Evolutionary conservation across 1,140 invertebrate genomes (phyloP).

Genomic region (Nautilus pompilius): DNA sequence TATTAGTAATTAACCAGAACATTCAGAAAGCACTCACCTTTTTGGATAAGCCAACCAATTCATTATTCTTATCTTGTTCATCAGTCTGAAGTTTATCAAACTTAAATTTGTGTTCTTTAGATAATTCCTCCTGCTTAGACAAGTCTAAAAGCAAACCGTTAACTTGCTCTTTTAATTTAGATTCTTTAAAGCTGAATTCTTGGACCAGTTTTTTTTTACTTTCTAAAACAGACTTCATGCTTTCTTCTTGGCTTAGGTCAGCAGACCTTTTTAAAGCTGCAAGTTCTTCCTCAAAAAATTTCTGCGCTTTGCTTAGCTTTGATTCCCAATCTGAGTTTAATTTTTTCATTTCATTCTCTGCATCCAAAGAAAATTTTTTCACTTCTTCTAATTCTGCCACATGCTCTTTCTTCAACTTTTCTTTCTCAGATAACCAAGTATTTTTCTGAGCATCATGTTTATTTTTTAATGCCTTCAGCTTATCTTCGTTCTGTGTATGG

Average conservation of each 20-base stretch:
- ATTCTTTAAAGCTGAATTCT: slow-evolving; percentile 36
- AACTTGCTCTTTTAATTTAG: slow-evolving; percentile 42
- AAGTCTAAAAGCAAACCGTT: slow-evolving; percentile 42
- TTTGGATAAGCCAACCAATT: slow-evolving; percentile 22
- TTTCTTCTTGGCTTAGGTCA: slow-evolving; percentile 24
- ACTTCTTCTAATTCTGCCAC: no score
- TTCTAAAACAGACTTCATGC: slow-evolving; percentile 23
- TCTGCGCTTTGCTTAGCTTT: slow-evolving; percentile 47
- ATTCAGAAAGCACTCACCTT: slow-evolving; percentile 24
- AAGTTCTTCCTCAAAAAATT: slow-evolving; percentile 54
- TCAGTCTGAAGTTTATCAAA: slow-evolving; percentile 22
- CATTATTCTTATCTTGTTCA: slow-evolving; percentile 30
- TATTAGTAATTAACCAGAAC: no score
- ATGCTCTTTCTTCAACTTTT: slow-evolving; percentile 29
- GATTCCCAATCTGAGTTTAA: slow-evolving; percentile 44
- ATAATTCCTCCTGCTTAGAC: slow-evolving; percentile 40
- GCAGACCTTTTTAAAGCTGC: slow-evolving; percentile 36
- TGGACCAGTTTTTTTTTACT: slow-evolving; percentile 44
- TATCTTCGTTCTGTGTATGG: slow-evolving; percentile 32
- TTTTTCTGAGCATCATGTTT: neutral
- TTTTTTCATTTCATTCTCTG: slow-evolving; percentile 31
- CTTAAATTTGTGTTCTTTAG: slow-evolving; percentile 34
- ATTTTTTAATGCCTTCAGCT: slow-evolving; percentile 4
- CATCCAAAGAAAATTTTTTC: no score
- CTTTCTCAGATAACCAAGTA: slow-evolving; percentile 19